These are phyloP conservation scores for Pachycephala philippinensis DNA, from an alignment of 2,113 vertebrate genomes.

Conservation along the genomic window DNA sequence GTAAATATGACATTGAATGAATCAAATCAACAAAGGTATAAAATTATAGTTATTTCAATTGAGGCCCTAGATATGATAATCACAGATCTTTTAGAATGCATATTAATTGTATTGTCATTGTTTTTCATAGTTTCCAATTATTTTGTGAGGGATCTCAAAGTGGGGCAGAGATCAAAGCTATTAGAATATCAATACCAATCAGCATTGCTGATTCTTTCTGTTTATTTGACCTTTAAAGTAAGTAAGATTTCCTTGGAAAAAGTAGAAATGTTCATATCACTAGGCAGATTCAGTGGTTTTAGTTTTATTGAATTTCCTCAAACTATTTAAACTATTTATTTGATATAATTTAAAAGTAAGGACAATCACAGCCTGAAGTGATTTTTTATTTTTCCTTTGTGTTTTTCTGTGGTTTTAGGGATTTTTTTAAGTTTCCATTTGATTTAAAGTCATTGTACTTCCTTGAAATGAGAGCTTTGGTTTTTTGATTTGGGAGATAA, in stretches of 20 bases:
- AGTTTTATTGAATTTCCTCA: neutral
- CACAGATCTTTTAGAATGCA: neutral
- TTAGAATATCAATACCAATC: neutral
- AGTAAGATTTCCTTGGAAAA: neutral
- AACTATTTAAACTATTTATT: neutral
- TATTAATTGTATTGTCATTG: neutral
- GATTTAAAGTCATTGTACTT: neutral
- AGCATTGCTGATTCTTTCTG: neutral
- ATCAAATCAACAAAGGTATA: neutral
- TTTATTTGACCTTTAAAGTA: neutral
- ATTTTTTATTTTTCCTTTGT: neutral
- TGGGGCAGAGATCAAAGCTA: neutral
- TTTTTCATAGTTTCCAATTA: neutral
- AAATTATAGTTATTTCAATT: neutral
- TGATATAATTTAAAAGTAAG: neutral
- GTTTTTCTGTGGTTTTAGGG: accelerated
- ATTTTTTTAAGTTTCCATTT: neutral
- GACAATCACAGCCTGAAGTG: neutral
- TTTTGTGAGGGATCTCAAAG: neutral
- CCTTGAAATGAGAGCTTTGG: neutral
- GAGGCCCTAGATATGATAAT: neutral
- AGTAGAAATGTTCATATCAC: neutral
- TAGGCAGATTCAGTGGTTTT: neutral
- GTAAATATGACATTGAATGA: neutral
- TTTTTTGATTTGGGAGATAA: neutral